Base-by-base conservation (phyloP, 2,888 invertebrate genomes). In the Heteropelma amictum region DNA sequence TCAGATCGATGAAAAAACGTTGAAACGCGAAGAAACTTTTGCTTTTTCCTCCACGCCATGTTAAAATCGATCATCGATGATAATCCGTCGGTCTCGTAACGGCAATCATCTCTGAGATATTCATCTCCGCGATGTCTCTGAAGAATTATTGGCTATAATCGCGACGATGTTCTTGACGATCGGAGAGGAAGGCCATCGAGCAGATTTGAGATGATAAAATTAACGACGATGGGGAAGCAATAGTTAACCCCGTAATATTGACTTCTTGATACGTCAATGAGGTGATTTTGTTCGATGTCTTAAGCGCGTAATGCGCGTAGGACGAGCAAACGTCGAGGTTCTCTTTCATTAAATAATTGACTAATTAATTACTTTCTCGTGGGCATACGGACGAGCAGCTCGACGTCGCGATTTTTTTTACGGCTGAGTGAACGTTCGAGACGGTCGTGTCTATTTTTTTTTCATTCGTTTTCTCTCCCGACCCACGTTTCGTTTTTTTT, bases 171-270 rank as follows among this genome's bases (percentile, higher is more conserved):
- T 64, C 54, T 42, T 28, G 51, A 12, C 40, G 21, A 17, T 35
- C 45, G n/a, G 26, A 12, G 28, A 30, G 7, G 10, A 67, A 71
- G 71, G 58, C 58, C 71, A 30, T 14, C 61, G 47, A 58, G 75
- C 67, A 75, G 63, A 75, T 75, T 74, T 42, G 47, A 64, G 61
- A 77, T 77, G 70, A 80, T 40, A 35, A 71, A 77, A 10, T 74
- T 72, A 81, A 80, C 79, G 47, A 76, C 63, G 72, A 81, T 80
- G 72, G 78, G 72, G 80, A 81, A 83, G 79, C 79, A 81, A 82
- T 80, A 80, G 77, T 88, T 87, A 84, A 88, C 86, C 87, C 69
- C 80, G 64, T 75, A 77, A 70, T 82, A 85, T 86, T 85, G 84
- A 82, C 85, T 78, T 83, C 79, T 86, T 85, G 83, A 86, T 83